Base-by-base conservation (phyloP, 2,888 invertebrate species). In the Tachina lurida region DNA sequence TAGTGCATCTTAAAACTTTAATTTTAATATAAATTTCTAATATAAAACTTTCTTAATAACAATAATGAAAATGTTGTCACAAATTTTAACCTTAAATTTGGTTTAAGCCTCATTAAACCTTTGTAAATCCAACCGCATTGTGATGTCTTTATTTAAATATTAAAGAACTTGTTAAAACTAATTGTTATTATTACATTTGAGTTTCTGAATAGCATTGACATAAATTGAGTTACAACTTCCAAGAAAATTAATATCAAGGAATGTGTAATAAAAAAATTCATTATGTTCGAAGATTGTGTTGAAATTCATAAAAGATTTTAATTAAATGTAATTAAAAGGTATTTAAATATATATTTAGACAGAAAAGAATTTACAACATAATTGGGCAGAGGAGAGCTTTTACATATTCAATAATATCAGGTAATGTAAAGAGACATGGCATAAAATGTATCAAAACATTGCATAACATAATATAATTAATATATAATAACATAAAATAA, bases 51-150 rank as follows among this genome's bases (percentile, higher is more conserved):
- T 65, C 17, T 65, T 65, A n/a, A 43, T 22, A 54, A 43, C 31
- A 31, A 54, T 75, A 65, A 54, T 56, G 54, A 75, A 54, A 41
- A 45, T 49, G 39, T 49, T 39, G 39, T 41, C 60, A 74, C 41
- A 62, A 41, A 41, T 52, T 52, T 49, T 1, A 52, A 17, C 12
- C 63, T 54, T 60, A 47, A 39, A 45, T 45, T n/a, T 22, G 12
- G 15, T 39, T 39, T 47, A 12, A 47, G 13, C 47, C 31, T 56
- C 45, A 39, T 17, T 39, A 39, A 67, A 39, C 12, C 39, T 39
- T 39, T 9, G 68, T 68, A 19, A 68, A 68, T 68, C 39, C 17
- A 1, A 17, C 39, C 41, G 52, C 52, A 68, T 67, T 10, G 56
- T 41, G 1, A 56, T 7, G 19, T 7, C 43, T 54, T 45, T 10